Conservation (phyloP, 2,888 invertebrate species). For the Maniola hyperantus region DNA sequence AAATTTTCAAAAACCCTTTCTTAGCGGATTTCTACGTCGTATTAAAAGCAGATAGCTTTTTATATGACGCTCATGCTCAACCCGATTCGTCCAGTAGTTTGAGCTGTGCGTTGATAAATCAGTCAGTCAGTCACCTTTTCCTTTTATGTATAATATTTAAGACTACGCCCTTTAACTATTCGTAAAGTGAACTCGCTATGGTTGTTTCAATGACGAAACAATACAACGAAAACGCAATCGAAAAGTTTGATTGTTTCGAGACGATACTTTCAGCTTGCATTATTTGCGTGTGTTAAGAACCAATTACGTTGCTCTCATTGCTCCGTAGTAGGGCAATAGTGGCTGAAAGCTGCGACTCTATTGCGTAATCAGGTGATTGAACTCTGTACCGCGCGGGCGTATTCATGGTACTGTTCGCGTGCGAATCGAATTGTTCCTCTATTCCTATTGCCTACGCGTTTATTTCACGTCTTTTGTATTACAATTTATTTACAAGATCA, state of each 20-base stretch:
- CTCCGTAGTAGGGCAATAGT: slow-evolving; percentile 38
- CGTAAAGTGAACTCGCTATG: not conserved
- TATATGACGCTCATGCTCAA: too few species aligned
- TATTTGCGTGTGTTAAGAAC: slow-evolving; percentile 48
- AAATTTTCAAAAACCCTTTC: too few species aligned
- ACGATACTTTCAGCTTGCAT: slow-evolving; percentile 38
- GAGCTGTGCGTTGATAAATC: too few species aligned
- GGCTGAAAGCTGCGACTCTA: slow-evolving; percentile 53
- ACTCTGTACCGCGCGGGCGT: slow-evolving; percentile 51
- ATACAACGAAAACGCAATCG: slow-evolving; percentile 27
- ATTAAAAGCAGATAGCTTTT: too few species aligned
- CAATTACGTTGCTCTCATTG: slow-evolving; percentile 48
- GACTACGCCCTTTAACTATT: not conserved
- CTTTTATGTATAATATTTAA: too few species aligned
- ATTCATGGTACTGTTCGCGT: slow-evolving; percentile 51
- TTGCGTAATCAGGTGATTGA: slow-evolving; percentile 68
- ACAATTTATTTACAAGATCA: slow-evolving; percentile 13
- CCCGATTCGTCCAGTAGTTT: too few species aligned
- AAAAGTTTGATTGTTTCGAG: slow-evolving; percentile 34
- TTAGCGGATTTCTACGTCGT: too few species aligned
- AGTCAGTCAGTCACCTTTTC: too few species aligned
- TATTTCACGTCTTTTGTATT: slow-evolving; percentile 1
- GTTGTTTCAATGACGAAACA: slow-evolving; percentile 24
- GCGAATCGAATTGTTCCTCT: slow-evolving; percentile 60
- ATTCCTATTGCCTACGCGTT: slow-evolving; percentile 41